Evolutionary conservation across 2,797 vertebrate species (phyloP), one percentile per base, ranked within the genome.

Genomic region (Cynodonichthys magdalenae): DNA sequence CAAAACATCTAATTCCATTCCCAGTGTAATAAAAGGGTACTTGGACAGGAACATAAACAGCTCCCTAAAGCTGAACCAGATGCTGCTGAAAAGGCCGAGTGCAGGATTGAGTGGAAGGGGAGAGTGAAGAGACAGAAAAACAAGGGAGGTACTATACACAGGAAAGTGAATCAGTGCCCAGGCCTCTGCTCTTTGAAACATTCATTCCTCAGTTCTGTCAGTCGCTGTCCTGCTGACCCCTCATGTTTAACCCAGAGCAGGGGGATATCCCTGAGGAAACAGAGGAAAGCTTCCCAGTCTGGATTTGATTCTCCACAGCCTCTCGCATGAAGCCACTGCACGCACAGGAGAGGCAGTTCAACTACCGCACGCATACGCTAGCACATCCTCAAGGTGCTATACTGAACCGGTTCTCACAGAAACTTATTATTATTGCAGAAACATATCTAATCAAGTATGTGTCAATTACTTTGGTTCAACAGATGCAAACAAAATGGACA

Each of bases 21-120:
- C 94, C 87, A 80, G 81, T 78, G 87, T 89, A 91, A 91, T 92
- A 88, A 80, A 90, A 92, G 85, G 86, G 81, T 87, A 86, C 86
- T 91, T 90, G 89, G 89, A 92, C 84, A 80, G 79, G 85, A 92
- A 88, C 90, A 91, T 89, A 93, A 94, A 93, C 91, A 93, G 90
- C 79, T 82, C 71, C 56, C 67, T 80, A 92, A 94, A 94, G 90
- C 89, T 80, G 87, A 94, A 94, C 90, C 94, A 94, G 94, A 94
- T 94, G 93, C 87, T 86, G 84, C 75, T 62, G 73, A 79, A 85
- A 71, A 18, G 81, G 75, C 66, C 59, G 71, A 60, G 82, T 15
- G 20, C 52, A 83, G 87, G 75, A 89, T 78, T 68, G 66, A 52
- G 71, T 65, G 63, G 48, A 75, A 24, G 24, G 20, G 41, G 63